Evolutionary conservation across 2,113 vertebrate species (phyloP), one percentile per base, ranked within the genome.

Genomic region (Chaenocephalus aceratus): DNA sequence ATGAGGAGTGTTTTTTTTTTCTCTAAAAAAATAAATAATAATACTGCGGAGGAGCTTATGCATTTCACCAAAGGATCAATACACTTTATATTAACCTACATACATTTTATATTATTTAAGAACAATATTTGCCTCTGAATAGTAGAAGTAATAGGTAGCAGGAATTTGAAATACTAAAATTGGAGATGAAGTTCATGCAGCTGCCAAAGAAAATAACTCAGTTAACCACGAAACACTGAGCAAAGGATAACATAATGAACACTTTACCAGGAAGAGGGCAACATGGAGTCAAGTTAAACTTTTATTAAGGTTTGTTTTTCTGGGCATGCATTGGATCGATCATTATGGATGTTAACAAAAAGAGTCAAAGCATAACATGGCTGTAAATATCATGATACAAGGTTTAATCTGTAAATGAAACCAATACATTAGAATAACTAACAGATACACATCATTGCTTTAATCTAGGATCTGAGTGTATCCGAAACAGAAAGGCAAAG

Each of bases 221-320:
- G 45, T 74, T 26, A 83, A 72, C 66, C 59, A 80, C 8, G 1
- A 59, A 26, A 85, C 49, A 75, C 0, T 1, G 30, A 34, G 30
- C 21, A 86, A 83, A 88, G 59, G 72, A 77, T 23, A 77, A 85
- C 70, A 77, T 66, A 86, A 86, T 74, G 0, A 79, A 84, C 46
- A 74, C 74, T 66, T 75, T 41, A 86, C 16, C 62, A 16, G 3
- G 11, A 49, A 54, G 45, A 87, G 68, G 60, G n/a, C 58, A 74
- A 34, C 60, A 23, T 18, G 54, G 70, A 70, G 66, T 81, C 77
- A 75, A 65, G 83, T 89, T 88, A 75, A 91, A 82, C 53, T 91
- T 30, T 90, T 93, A 89, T 88, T 89, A 58, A 75, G n/a, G 48
- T 41, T n/a, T 67, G 52, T 72, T 66, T 74, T 44, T 78, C 36